Conservation (phyloP, 1,140 invertebrate species). For the Bombus picipes region DNA sequence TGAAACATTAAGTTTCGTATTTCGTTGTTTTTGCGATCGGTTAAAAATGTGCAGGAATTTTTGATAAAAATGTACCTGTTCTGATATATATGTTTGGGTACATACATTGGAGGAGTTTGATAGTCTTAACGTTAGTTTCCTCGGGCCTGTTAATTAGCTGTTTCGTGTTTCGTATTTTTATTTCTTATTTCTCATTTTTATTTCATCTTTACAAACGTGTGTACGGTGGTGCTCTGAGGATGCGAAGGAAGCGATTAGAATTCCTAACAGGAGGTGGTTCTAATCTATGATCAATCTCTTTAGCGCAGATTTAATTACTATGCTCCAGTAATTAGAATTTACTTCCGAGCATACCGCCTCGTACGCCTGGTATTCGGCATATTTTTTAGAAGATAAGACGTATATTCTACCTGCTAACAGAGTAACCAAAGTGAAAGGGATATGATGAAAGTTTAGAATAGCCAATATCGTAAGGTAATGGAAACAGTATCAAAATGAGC, state of each 20-base stretch:
- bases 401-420: not conserved
- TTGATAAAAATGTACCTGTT: too few species aligned
- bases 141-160: too few species aligned
- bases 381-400: not conserved
- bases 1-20: too few species aligned
- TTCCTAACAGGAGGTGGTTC: not conserved
- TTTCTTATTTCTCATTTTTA: not conserved
- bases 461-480: not conserved
- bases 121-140: too few species aligned
- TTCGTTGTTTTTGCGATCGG: too few species aligned
- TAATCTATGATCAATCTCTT: not conserved
- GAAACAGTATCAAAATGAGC: not conserved
- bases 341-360: not conserved
- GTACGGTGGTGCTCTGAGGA: not conserved
- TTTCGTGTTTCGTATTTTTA: too few species aligned
- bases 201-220: not conserved
- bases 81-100: too few species aligned
- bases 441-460: not conserved
- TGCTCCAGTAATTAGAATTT: not conserved
- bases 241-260: not conserved
- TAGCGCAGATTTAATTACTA: not conserved
- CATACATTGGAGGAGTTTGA: too few species aligned
- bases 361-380: not conserved
- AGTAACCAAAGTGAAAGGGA: not conserved
- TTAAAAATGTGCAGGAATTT: too few species aligned